Conservation (phyloP, 2,113 vertebrate genomes). For the Rhabdomys dilectus region DNA sequence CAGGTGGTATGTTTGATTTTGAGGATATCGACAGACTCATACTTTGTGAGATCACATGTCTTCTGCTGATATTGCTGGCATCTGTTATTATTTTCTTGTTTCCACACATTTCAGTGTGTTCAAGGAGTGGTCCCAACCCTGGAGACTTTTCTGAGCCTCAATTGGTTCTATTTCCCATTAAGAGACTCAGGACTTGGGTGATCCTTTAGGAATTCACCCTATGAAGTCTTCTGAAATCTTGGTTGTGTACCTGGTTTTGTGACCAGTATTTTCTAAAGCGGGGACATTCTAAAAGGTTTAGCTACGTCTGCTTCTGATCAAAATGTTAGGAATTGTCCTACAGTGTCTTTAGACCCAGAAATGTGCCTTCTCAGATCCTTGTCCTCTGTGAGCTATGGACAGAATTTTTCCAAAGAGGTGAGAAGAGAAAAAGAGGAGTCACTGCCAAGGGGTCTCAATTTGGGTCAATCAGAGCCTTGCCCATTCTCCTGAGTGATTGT, state of each 20-base stretch:
- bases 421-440: not conserved
- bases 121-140: not conserved
- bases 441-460: conserved; percentile 71
- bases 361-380: not conserved
- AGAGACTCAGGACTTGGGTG: not conserved
- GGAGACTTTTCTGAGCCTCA: not conserved
- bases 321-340: not conserved
- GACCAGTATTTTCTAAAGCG: conserved; percentile 20
- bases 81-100: not conserved
- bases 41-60: not conserved
- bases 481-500: conserved; percentile 87
- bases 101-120: not conserved
- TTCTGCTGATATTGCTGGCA: not conserved
- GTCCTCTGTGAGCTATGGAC: not conserved
- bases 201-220: not conserved
- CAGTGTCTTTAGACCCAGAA: not conserved
- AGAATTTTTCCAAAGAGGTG: not conserved
- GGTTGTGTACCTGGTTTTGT: not conserved
- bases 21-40: not conserved
- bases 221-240: not conserved
- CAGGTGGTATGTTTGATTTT: not conserved
- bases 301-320: not conserved
- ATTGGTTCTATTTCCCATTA: not conserved
- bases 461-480: conserved; percentile 83
- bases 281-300: not conserved